Percentiles rank a stretch among this genome's conserved stretches.
Evolutionary conservation across 2,888 invertebrate genomes (phyloP).

Genomic region (Cosmia pyralina): DNA sequence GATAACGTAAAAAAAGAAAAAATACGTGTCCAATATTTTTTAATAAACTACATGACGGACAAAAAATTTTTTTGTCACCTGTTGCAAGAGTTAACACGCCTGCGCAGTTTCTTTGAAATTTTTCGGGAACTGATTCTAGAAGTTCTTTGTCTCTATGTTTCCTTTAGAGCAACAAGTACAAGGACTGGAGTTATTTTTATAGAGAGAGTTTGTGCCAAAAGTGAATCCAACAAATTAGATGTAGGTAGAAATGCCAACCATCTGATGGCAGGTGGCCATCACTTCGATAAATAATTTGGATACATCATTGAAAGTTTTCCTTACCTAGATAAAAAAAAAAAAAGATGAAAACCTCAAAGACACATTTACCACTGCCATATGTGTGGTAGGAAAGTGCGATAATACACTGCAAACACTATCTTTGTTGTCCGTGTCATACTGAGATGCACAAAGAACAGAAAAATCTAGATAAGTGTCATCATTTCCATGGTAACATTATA

Average conservation of each 20-base stretch:
- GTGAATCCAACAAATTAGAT: constrained; percentile 16
- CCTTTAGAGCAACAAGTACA: constrained; percentile 50
- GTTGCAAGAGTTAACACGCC: constrained; percentile 7
- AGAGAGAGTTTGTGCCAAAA: constrained; percentile 47
- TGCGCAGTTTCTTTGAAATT: constrained; percentile 6
- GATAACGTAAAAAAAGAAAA: no score
- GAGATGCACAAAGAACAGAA: constrained; percentile 15
- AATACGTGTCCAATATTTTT: no score
- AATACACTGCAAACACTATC: constrained; percentile 4
- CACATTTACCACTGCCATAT: constrained; percentile 1
- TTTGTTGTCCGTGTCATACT: background rate
- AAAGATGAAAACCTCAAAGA: constrained; percentile 13
- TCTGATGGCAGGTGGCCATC: constrained; percentile 44
- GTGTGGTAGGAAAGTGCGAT: constrained; percentile 31
- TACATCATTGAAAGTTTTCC: constrained; percentile 2
- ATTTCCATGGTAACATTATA: constrained; percentile 40
- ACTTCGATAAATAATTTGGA: background rate
- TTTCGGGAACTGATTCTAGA: constrained; percentile 18
- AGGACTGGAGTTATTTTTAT: constrained; percentile 49
- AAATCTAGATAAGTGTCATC: constrained; percentile 25
- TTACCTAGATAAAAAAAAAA: background rate
- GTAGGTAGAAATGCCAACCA: constrained; percentile 8
- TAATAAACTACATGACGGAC: no score
- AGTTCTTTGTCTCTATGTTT: constrained; percentile 12
- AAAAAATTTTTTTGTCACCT: no score